These are phyloP conservation scores for Protomyctophum bolini DNA, from an alignment of 2,113 vertebrate species.

Conservation along the genomic window DNA sequence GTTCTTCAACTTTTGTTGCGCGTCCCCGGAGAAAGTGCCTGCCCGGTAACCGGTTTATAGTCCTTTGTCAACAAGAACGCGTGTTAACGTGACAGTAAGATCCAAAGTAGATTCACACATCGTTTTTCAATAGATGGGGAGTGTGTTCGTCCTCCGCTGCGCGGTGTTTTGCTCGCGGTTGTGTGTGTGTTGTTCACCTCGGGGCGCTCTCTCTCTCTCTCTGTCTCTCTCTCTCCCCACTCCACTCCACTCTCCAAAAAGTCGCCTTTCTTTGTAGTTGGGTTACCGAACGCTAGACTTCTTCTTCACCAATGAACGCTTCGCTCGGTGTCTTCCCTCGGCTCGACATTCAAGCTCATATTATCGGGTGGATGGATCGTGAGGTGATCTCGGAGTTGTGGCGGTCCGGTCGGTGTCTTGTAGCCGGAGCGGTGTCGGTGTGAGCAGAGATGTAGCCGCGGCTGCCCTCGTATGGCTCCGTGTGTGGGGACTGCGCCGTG, in stretches of 20 bases:
- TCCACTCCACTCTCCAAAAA: conserved; percentile 58
- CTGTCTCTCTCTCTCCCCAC: conserved; percentile 5
- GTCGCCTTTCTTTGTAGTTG: conserved; percentile 33
- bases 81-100: conserved; percentile 8
- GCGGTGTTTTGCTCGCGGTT: conserved; percentile 62
- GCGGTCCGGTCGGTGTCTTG: conserved; percentile 38
- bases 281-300: conserved; percentile 17
- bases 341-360: conserved; percentile 25
- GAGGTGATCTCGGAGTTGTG: conserved; percentile 36
- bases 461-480: conserved; percentile 35
- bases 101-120: conserved; percentile 9
- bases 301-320: conserved; percentile 6
- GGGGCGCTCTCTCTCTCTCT: too few relatives aligned
- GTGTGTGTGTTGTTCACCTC: conserved; percentile 38
- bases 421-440: neutral
- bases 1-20: conserved; percentile 60
- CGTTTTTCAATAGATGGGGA: conserved; percentile 51
- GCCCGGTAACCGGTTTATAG: conserved; percentile 8
- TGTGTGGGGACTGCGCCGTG: conserved; percentile 51
- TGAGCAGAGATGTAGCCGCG: conserved; percentile 26
- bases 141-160: conserved; percentile 46
- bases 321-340: conserved; percentile 10
- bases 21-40: conserved; percentile 35
- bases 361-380: conserved; percentile 43
- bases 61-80: conserved; percentile 11